Conservation (phyloP, 1,140 invertebrate species). For the Euwallacea fornicatus region DNA sequence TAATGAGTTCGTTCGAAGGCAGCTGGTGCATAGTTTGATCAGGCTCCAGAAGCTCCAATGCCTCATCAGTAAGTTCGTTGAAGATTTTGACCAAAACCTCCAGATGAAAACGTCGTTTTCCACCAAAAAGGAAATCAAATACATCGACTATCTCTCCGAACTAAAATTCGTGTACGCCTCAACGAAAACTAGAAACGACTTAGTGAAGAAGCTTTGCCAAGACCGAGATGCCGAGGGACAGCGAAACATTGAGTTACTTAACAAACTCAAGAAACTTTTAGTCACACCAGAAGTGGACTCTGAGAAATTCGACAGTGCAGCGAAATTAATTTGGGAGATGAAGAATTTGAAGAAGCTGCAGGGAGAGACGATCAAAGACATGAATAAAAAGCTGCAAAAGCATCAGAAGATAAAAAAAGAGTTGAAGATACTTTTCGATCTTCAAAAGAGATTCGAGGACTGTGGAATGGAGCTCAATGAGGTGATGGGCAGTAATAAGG, state of each 20-base stretch:
- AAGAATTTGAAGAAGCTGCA: constrained; percentile 46
- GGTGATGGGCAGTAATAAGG: constrained; percentile 25
- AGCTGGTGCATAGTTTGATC: constrained; percentile 43
- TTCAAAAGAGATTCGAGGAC: constrained; percentile 43
- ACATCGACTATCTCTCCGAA: constrained; percentile 39
- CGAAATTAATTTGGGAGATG: constrained; percentile 47
- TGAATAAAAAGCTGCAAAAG: constrained; percentile 40
- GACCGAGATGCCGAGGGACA: constrained; percentile 40
- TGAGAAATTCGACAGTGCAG: constrained; percentile 36
- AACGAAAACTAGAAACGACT: constrained; percentile 37
- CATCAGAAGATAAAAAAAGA: constrained; percentile 44
- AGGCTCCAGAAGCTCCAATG: constrained; percentile 45
- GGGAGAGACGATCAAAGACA: constrained; percentile 42
- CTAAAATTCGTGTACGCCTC: constrained; percentile 36
- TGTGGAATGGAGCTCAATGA: constrained; percentile 39
- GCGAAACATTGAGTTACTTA: constrained; percentile 37
- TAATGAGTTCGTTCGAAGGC: constrained; percentile 43
- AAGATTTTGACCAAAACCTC: constrained; percentile 42
- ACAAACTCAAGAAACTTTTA: constrained; percentile 41
- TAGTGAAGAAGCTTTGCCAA: constrained; percentile 37
- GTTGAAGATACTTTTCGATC: constrained; percentile 48
- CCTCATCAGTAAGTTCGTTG: constrained; percentile 41
- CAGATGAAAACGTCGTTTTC: constrained; percentile 40
- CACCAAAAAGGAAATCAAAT: constrained; percentile 44
- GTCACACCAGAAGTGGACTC: constrained; percentile 25